Evolutionary conservation across 2,888 invertebrate species (phyloP).

Genomic region (Ectobius pallidus): DNA sequence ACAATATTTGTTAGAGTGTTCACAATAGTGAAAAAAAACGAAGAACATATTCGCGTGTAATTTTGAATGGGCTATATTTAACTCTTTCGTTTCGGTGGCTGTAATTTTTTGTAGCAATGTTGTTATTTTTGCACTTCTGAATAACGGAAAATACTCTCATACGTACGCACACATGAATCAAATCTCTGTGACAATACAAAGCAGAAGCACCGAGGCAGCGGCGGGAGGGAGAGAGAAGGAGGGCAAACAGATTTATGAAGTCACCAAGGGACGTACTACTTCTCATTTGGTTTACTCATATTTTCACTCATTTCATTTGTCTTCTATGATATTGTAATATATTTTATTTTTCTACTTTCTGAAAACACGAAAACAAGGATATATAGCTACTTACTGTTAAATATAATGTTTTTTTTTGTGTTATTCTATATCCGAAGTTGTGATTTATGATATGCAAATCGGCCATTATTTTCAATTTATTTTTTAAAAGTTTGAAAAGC

Average conservation of each 20-base stretch:
- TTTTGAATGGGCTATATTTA: no score
- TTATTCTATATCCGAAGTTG: background rate
- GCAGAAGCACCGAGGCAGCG: background rate
- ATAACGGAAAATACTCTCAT: no score
- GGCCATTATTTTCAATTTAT: no score
- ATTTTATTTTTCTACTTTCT: conserved; percentile 4
- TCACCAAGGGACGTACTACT: background rate
- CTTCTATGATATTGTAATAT: conserved; percentile 5
- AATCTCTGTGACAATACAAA: background rate
- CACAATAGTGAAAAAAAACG: no score
- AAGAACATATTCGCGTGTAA: no score
- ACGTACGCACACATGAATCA: no score
- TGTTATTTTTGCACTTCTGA: no score
- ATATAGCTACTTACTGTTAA: background rate
- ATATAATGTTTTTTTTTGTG: background rate
- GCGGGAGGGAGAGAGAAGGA: background rate
- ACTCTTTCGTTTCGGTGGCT: no score
- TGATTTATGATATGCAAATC: conserved; percentile 7
- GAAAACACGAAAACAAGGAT: background rate
- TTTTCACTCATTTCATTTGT: conserved; percentile 2
- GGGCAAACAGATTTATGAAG: conserved; percentile 1
- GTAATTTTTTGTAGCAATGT: no score
- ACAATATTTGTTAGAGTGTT: no score
- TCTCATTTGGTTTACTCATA: background rate
- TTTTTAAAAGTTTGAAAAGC: no score